Base-by-base conservation (phyloP, 2,888 invertebrate genomes). In the Caenorhabditis uteleia region DNA sequence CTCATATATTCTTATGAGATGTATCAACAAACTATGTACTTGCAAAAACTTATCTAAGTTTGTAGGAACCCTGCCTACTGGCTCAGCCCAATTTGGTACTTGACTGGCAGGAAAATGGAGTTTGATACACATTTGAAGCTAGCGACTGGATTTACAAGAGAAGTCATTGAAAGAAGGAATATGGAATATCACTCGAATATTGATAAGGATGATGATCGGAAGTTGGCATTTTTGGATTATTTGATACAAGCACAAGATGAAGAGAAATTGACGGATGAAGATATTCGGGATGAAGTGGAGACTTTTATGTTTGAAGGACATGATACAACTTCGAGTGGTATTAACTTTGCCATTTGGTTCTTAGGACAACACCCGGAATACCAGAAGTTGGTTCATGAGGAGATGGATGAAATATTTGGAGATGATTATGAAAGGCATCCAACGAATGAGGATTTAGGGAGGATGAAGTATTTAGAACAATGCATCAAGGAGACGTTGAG, bases 1-100 rank as follows among this genome's bases (percentile, higher is more conserved):
- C n/a, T n/a, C n/a, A n/a, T n/a, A n/a, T n/a, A n/a, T n/a, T n/a
- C n/a, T n/a, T n/a, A n/a, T n/a, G n/a, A n/a, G n/a, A n/a, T n/a
- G n/a, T n/a, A n/a, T n/a, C n/a, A n/a, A n/a, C n/a, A n/a, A n/a
- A n/a, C n/a, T n/a, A n/a, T n/a, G n/a, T n/a, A n/a, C n/a, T n/a
- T n/a, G n/a, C n/a, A n/a, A n/a, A n/a, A n/a, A n/a, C n/a, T n/a
- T n/a, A n/a, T n/a, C n/a, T n/a, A n/a, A n/a, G n/a, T n/a, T n/a
- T n/a, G n/a, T n/a, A n/a, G n/a, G n/a, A n/a, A n/a, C n/a, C n/a
- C n/a, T n/a, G n/a, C n/a, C n/a, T n/a, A 34, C 34, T 87, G 87
- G 78, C 77, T 84, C 0, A 84, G 88, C 29, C 82, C 85, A 2
- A 77, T 89, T 34, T 90, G 88, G 82, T 86, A 87, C 68, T 83